Evolutionary conservation across 2,797 vertebrate species (phyloP).

Genomic region (Erpetoichthys calabaricus): DNA sequence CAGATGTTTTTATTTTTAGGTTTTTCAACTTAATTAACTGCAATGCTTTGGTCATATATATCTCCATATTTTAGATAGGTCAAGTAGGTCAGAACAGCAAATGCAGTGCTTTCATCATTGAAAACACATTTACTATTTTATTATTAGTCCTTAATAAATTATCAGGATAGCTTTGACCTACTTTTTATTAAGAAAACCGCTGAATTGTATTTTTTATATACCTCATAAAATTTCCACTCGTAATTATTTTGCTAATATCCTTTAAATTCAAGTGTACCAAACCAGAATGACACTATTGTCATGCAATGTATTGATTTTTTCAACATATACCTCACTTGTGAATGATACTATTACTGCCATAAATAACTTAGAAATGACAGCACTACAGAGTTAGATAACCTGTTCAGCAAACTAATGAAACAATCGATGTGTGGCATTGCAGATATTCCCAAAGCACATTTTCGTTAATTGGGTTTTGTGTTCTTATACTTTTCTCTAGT

Average conservation of each 20-base stretch:
- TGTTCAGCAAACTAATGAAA: conserved; percentile 26
- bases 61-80: conserved; percentile 23
- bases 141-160: too few relatives aligned
- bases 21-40: conserved; percentile 9
- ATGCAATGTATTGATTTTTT: conserved; percentile 19
- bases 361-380: conserved; percentile 14
- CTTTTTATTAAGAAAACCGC: too few relatives aligned
- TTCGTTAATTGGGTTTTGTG: conserved; percentile 27
- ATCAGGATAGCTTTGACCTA: too few relatives aligned
- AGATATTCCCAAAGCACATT: conserved; percentile 20
- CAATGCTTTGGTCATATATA: conserved; percentile 20
- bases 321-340: conserved; percentile 8
- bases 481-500: conserved; percentile 23
- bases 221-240: too few relatives aligned
- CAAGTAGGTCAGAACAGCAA: conserved; percentile 16
- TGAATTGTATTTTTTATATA: too few relatives aligned
- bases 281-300: background rate
- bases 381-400: conserved; percentile 18
- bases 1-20: conserved; percentile 12
- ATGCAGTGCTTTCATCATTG: conserved; percentile 7
- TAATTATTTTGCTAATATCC: too few relatives aligned
- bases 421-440: conserved; percentile 22
- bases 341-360: conserved; percentile 12
- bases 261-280: too few relatives aligned
- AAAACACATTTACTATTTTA: background rate